A percentile compares a stretch with the other conserved stretches of the same genome.
Conservation (phyloP, 2,888 invertebrate species). For the Sericinus montela region DNA sequence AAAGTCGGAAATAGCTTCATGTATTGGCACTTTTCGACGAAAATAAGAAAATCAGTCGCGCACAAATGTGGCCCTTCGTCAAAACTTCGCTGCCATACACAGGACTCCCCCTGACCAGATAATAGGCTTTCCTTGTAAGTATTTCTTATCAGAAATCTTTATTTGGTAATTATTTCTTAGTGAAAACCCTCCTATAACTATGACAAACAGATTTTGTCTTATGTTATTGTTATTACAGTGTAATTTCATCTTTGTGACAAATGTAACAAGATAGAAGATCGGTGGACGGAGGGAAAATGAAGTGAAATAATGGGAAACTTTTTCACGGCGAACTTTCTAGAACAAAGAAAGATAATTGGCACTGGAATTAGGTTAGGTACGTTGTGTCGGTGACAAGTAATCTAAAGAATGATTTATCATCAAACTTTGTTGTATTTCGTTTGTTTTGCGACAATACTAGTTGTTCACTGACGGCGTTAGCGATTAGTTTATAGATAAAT, state of each 20-base stretch:
- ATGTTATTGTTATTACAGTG: constrained; percentile 22
- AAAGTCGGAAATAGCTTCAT: background rate
- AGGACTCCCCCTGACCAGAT: constrained; percentile 22
- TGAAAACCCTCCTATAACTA: constrained; percentile 32
- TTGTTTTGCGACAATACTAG: background rate
- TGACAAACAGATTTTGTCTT: constrained; percentile 45
- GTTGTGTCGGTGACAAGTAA: constrained; percentile 14
- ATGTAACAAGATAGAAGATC: constrained; percentile 2
- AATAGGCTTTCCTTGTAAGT: constrained; percentile 36
- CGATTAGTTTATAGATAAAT: too few relatives aligned
- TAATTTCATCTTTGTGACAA: constrained; percentile 3
- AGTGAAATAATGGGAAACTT: constrained; percentile 19
- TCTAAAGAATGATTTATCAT: constrained; percentile 17
- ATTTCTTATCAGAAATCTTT: constrained; percentile 41
- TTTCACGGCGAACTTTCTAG: constrained; percentile 13
- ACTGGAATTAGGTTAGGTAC: constrained; percentile 5
- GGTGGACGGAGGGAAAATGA: background rate
- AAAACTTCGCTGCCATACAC: background rate
- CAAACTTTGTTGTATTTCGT: constrained; percentile 7
- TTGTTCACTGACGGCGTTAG: background rate
- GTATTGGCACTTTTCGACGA: constrained; percentile 1
- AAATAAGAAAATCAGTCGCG: constrained; percentile 16
- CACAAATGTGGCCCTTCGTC: constrained; percentile 5
- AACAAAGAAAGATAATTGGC: constrained; percentile 19
- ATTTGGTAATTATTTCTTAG: constrained; percentile 41